phyloP scores from a whole-genome alignment of 2,113 vertebrate species.

The Spea multiplicata region DNA sequence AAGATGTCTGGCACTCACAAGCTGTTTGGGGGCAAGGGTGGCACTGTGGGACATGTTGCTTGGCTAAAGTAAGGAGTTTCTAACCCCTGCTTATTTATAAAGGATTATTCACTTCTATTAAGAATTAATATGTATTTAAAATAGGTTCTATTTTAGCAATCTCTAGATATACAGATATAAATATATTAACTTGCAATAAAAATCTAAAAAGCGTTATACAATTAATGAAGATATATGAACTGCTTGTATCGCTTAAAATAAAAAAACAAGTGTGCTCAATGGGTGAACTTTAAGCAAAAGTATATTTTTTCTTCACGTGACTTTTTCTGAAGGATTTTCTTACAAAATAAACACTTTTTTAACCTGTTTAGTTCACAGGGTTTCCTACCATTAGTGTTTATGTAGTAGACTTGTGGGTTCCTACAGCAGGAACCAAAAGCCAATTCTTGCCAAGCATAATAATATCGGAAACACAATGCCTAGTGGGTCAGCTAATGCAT shows the following conservation, averaged over 20 bases:
- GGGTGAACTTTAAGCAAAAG: neutral
- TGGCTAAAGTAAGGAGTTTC: too few species aligned
- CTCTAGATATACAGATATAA: too few species aligned
- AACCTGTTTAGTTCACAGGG: conserved; percentile 32
- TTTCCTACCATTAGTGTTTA: conserved; percentile 38
- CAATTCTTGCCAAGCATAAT: conserved; percentile 25
- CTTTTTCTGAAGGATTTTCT: conserved; percentile 25
- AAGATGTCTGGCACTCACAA: too few species aligned
- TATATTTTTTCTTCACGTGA: conserved; percentile 6
- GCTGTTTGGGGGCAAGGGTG: too few species aligned
- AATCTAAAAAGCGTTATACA: too few species aligned
- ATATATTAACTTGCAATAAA: too few species aligned
- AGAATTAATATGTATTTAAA: too few species aligned
- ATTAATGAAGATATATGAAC: too few species aligned
- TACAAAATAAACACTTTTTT: conserved; percentile 37
- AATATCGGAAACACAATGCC: conserved; percentile 14
- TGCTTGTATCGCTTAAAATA: neutral
- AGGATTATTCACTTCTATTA: too few species aligned
- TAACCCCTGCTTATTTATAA: too few species aligned
- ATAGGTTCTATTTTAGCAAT: too few species aligned
- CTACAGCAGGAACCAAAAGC: conserved; percentile 15
- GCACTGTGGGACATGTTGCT: too few species aligned
- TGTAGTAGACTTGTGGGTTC: conserved; percentile 17
- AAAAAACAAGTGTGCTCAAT: neutral
- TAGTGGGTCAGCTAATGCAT: neutral